Conservation (phyloP, 2,113 vertebrate genomes). For the Aviceda subcristata region DNA sequence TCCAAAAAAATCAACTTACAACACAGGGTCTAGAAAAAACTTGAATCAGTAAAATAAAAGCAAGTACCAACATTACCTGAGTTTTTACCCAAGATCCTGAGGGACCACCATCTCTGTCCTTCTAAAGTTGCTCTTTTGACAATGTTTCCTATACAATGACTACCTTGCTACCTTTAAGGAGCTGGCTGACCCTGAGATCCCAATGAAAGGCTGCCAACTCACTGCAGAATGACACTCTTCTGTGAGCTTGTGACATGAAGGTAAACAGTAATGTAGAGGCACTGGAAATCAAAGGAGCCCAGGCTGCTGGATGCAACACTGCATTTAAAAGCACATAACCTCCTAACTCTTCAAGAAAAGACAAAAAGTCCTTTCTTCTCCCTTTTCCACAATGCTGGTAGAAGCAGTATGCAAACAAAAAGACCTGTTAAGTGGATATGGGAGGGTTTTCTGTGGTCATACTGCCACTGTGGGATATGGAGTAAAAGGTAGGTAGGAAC, state of each 20-base stretch:
- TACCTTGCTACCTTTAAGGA: neutral
- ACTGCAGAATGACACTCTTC: neutral
- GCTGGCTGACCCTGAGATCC: neutral
- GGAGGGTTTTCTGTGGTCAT: neutral
- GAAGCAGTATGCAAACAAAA: neutral
- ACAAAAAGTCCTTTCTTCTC: neutral
- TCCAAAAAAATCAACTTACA: neutral
- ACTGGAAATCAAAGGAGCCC: neutral
- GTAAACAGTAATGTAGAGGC: neutral
- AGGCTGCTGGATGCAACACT: neutral
- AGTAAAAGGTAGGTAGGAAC: neutral
- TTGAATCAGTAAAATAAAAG: neutral
- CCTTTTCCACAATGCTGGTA: neutral
- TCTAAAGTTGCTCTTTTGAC: neutral
- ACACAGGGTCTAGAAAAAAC: neutral
- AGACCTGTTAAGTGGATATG: neutral
- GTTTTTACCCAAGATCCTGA: neutral
- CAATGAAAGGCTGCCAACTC: neutral
- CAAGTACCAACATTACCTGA: neutral
- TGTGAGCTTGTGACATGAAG: neutral
- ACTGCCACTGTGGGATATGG: neutral
- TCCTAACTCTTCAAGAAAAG: neutral
- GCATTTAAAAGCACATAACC: neutral
- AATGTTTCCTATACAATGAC: neutral
- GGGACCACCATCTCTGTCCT: neutral